A percentile compares a stretch with the other conserved stretches of the same genome.
These are phyloP conservation scores for Coryphaenoides rupestris DNA, from an alignment of 2,113 vertebrate species.

Conservation along the genomic window DNA sequence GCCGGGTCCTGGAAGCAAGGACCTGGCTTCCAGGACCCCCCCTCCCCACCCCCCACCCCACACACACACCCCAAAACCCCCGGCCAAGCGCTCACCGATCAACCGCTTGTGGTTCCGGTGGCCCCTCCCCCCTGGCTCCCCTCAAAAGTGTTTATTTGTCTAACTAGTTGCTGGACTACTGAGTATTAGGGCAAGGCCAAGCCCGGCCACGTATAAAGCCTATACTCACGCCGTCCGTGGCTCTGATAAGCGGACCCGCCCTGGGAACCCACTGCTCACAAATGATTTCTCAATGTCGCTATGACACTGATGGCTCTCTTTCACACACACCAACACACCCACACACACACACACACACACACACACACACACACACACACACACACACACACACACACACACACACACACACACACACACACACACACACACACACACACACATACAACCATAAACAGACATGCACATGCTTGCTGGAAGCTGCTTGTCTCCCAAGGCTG, in stretches of 20 bases:
- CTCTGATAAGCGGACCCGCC: constrained; percentile 85
- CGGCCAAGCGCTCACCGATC: constrained; percentile 34
- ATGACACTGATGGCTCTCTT: constrained; percentile 51
- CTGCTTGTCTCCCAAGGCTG: constrained; percentile 67
- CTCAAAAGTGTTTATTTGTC: constrained; percentile 62
- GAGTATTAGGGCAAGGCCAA: constrained; percentile 51
- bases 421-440: constrained; percentile 20
- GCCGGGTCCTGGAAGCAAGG: not conserved
- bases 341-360: constrained; percentile 15
- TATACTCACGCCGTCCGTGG: constrained; percentile 81
- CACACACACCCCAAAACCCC: not conserved
- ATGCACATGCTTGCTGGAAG: not conserved
- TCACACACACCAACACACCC: constrained; percentile 29
- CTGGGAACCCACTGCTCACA: constrained; percentile 85
- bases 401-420: constrained; percentile 22
- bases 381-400: constrained; percentile 54
- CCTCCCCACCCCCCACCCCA: not conserved
- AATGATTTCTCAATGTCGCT: constrained; percentile 93
- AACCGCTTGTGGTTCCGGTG: constrained; percentile 33
- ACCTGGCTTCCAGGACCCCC: too few species aligned
- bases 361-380: constrained; percentile 24
- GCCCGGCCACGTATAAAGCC: not conserved
- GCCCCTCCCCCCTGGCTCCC: constrained; percentile 45
- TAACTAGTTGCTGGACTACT: constrained; percentile 62
- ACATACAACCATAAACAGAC: constrained; percentile 84